Evolutionary conservation across 2,113 vertebrate species (phyloP).

Genomic region (Notothenia rossii): DNA sequence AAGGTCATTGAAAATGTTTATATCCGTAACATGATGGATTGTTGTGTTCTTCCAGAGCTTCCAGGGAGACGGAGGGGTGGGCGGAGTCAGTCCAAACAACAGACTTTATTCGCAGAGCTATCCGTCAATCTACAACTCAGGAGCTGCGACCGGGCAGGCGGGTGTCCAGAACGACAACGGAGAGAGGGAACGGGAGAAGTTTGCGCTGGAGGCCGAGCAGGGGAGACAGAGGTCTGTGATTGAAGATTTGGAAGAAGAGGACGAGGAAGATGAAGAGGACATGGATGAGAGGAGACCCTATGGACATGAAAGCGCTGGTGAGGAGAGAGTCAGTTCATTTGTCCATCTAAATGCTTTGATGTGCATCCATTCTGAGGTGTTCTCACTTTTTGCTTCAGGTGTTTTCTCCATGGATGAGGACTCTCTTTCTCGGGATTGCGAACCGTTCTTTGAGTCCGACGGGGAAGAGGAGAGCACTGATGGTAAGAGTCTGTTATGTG

Average conservation of each 20-base stretch:
- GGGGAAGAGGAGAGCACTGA: constrained; percentile 89
- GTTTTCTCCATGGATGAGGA: constrained; percentile 96
- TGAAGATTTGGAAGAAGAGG: constrained; percentile 81
- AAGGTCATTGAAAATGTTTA: not conserved
- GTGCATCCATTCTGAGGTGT: not conserved
- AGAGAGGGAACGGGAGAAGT: constrained; percentile 73
- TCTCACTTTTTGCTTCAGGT: constrained; percentile 72
- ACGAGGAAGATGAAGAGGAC: constrained; percentile 83
- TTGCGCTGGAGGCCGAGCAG: constrained; percentile 56
- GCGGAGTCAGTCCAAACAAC: constrained; percentile 72
- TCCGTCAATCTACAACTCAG: constrained; percentile 85
- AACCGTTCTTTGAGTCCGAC: constrained; percentile 90
- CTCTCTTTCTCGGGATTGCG: constrained; percentile 88
- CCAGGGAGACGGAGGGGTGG: constrained; percentile 64
- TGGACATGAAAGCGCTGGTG: constrained; percentile 83
- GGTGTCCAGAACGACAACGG: constrained; percentile 66
- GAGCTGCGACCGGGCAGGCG: constrained; percentile 45
- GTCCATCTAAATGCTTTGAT: not conserved
- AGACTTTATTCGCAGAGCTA: constrained; percentile 87
- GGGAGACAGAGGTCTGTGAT: constrained; percentile 75
- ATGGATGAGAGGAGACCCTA: constrained; percentile 81
- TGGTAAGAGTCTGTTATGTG: constrained; percentile 80
- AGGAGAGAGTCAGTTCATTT: rapidly evolving
- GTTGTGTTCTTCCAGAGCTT: constrained; percentile 61
- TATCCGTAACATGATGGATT: not conserved